Evolutionary conservation across 2,888 invertebrate genomes (phyloP).

Genomic region (Pyrrhia umbra): DNA sequence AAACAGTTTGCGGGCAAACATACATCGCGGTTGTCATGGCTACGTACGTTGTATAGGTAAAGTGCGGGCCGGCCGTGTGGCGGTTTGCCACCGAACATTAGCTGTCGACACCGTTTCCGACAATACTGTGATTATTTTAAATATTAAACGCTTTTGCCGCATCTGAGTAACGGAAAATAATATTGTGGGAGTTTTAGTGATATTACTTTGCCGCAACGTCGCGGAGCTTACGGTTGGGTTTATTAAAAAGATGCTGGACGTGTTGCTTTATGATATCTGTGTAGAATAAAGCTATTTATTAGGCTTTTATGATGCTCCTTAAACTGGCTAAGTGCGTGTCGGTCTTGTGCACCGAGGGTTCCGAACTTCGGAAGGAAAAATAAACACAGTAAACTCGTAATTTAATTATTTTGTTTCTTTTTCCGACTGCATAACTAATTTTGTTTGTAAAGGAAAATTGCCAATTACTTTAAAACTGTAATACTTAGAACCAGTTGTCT

Average conservation of each 20-base stretch:
- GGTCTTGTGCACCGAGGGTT: too few species aligned
- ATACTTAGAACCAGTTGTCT: too few species aligned
- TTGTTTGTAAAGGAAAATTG: too few species aligned
- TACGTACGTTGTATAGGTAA: conserved; percentile 41
- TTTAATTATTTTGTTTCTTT: too few species aligned
- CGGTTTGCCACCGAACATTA: conserved; percentile 68
- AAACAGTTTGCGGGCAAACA: conserved; percentile 79
- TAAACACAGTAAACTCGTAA: too few species aligned
- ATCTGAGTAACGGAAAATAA: conserved; percentile 57
- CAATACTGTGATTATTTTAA: conserved; percentile 67
- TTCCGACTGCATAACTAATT: too few species aligned
- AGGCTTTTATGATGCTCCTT: too few species aligned
- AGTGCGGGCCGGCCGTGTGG: conserved; percentile 68
- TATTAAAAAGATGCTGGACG: conserved; percentile 34
- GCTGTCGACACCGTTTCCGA: conserved; percentile 63
- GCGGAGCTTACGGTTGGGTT: conserved; percentile 28
- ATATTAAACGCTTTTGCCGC: conserved; percentile 58
- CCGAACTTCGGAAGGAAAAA: too few species aligned
- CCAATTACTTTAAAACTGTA: too few species aligned
- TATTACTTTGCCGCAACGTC: conserved; percentile 42
- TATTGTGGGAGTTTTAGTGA: conserved; percentile 52
- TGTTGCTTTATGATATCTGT: conserved; percentile 10
- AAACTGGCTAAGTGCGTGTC: too few species aligned
- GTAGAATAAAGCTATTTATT: not conserved
- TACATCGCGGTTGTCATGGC: conserved; percentile 67